Conservation (phyloP, 1,140 invertebrate species). For the Melanaphis sacchari region DNA sequence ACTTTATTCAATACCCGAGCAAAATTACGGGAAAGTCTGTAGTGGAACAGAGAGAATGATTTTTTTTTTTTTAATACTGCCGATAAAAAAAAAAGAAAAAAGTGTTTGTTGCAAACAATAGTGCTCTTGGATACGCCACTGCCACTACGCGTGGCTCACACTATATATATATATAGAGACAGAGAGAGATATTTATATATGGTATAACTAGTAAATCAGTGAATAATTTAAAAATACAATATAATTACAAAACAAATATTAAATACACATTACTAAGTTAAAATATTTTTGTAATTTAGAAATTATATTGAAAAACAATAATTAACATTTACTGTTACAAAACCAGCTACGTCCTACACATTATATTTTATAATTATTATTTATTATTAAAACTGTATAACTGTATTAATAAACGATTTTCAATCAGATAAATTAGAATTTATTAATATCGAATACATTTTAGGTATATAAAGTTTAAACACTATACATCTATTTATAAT, state of each 20-base stretch:
- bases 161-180: too few species aligned
- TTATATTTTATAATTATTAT: neutral
- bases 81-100: slow-evolving; percentile 37
- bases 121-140: neutral
- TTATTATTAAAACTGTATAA: too few species aligned
- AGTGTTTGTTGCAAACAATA: neutral
- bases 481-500: too few species aligned
- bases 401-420: too few species aligned
- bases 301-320: too few species aligned
- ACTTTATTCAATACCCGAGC: slow-evolving; percentile 54
- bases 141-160: neutral
- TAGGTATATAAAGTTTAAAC: too few species aligned
- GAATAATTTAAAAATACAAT: neutral
- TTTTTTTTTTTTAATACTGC: slow-evolving; percentile 53
- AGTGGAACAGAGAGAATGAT: neutral
- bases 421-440: too few species aligned
- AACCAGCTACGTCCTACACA: too few species aligned
- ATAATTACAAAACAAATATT: neutral
- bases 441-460: too few species aligned
- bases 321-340: neutral
- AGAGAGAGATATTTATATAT: too few species aligned
- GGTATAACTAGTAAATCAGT: neutral
- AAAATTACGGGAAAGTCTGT: slow-evolving; percentile 3
- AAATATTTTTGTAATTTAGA: neutral
- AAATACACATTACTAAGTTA: neutral